phyloP scores from a whole-genome alignment of 2,888 invertebrate genomes.

The Sarcophaga variegata region DNA sequence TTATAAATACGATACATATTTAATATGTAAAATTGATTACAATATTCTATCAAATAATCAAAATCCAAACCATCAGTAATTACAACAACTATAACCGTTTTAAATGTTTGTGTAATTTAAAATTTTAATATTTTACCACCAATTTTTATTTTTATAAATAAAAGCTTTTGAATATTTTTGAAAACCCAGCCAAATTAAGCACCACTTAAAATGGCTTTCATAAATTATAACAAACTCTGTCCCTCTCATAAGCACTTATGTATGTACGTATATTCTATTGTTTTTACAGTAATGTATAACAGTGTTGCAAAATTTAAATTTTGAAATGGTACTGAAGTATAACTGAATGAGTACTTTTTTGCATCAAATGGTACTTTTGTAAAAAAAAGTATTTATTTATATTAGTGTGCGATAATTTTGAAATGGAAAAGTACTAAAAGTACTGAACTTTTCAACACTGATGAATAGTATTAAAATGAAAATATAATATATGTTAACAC shows the following conservation, averaged over 20 bases:
- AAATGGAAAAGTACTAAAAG: no score
- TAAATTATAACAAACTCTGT: neutral
- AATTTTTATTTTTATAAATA: neutral
- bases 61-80: neutral
- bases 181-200: neutral
- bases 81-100: neutral
- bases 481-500: no score
- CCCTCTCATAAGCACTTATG: neutral
- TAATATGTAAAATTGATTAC: constrained; percentile 6
- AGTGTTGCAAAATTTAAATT: no score
- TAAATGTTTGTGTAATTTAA: neutral
- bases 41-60: neutral
- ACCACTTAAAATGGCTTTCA: neutral
- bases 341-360: no score
- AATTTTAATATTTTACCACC: neutral
- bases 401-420: no score
- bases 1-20: no score
- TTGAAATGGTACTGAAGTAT: no score
- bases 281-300: no score
- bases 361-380: no score
- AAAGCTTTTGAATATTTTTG: neutral
- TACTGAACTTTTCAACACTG: no score
- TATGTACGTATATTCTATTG: neutral
- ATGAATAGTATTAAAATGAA: no score
- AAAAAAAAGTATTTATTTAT: no score